These are phyloP conservation scores for Pogonus chalceus DNA, from an alignment of 1,140 invertebrate species.

Conservation along the genomic window DNA sequence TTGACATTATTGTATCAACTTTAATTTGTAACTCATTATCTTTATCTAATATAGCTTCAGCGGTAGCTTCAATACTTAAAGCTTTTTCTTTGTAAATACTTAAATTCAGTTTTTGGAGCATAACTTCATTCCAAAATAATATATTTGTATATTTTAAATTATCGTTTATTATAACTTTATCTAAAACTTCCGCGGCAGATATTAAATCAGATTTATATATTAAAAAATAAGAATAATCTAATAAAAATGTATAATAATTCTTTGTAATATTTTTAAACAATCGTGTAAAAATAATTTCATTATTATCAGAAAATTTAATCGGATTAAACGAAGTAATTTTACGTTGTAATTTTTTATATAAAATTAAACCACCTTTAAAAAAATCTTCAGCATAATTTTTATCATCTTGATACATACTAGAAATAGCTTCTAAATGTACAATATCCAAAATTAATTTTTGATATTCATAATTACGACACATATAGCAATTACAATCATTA, in stretches of 20 bases:
- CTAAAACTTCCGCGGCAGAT: not conserved
- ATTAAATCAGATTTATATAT: not conserved
- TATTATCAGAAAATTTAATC: not conserved
- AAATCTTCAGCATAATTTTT: not conserved
- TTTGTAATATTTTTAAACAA: not conserved
- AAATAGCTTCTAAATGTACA: not conserved
- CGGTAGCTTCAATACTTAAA: not conserved
- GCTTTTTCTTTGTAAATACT: not conserved
- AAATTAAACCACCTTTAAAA: not conserved
- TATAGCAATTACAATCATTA: not conserved
- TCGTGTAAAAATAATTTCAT: not conserved
- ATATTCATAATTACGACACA: not conserved
- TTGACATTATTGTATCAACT: not conserved
- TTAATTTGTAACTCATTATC: not conserved
- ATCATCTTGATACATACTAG: not conserved
- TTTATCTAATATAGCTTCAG: too few species aligned
- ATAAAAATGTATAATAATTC: not conserved
- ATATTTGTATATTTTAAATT: not conserved
- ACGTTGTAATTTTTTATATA: not conserved
- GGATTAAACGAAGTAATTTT: not conserved
- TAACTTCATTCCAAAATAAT: not conserved
- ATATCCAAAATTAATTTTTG: not conserved
- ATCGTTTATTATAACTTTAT: not conserved
- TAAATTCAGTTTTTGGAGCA: not conserved
- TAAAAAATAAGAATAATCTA: not conserved